Percentiles rank a stretch among this genome's conserved stretches.
phyloP scores from a whole-genome alignment of 2,113 vertebrate species.

The Paracanthobrama guichenoti region DNA sequence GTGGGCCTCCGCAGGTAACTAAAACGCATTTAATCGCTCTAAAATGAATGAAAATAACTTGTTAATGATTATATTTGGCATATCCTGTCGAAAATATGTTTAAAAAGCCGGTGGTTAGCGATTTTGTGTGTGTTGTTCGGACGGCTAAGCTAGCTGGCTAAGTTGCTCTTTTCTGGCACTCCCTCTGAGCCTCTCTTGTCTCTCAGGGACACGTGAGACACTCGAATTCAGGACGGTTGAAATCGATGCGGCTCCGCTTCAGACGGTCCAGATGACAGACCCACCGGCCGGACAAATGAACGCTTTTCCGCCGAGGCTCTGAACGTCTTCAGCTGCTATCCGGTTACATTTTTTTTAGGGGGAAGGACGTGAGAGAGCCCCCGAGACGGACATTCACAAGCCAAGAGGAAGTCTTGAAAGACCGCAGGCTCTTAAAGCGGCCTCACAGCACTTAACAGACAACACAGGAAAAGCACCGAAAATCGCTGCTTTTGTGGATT shows the following conservation, averaged over 20 bases:
- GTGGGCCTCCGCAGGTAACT: slow-evolving; percentile 56
- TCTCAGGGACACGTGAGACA: slow-evolving; percentile 70
- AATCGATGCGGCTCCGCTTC: slow-evolving; percentile 55
- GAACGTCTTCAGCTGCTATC: slow-evolving; percentile 34
- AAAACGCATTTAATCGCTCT: neutral
- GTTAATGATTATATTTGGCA: neutral
- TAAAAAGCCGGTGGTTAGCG: neutral
- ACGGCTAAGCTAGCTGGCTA: slow-evolving; percentile 65
- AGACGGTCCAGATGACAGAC: slow-evolving; percentile 38
- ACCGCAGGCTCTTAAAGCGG: slow-evolving; percentile 57
- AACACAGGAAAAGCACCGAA: neutral
- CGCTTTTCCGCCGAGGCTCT: slow-evolving; percentile 7
- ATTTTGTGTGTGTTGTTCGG: slow-evolving; percentile 47
- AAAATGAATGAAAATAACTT: neutral
- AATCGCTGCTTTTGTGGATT: slow-evolving; percentile 18
- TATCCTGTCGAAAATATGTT: neutral
- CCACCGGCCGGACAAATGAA: slow-evolving; percentile 43
- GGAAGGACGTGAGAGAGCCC: slow-evolving; percentile 70
- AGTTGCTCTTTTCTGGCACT: slow-evolving; percentile 54
- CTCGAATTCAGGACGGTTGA: slow-evolving; percentile 60
- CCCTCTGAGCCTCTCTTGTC: slow-evolving; percentile 67
- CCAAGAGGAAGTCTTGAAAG: slow-evolving; percentile 60
- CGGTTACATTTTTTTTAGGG: slow-evolving; percentile 48
- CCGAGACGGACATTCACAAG: slow-evolving; percentile 63
- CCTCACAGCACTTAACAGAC: slow-evolving; percentile 27